These are phyloP conservation scores for Syndactyla subalaris DNA, from an alignment of 2,797 vertebrate genomes.

Conservation along the genomic window DNA sequence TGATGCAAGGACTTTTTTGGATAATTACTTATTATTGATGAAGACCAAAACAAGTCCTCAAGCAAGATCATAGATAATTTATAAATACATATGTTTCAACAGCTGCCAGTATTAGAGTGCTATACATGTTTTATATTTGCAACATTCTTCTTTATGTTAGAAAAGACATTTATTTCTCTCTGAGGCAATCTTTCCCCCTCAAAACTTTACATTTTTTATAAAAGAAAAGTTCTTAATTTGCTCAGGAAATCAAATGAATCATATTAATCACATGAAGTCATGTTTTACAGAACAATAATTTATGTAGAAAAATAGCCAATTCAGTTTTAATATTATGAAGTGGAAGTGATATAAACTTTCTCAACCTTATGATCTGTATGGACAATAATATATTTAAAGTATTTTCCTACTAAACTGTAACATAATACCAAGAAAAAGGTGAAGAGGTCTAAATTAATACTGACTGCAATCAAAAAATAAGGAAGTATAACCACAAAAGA, in stretches of 20 bases:
- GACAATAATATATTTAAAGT: not conserved
- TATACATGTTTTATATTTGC: not conserved
- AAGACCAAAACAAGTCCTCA: conserved; percentile 60
- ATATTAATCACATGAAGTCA: not conserved
- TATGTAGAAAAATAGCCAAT: not conserved
- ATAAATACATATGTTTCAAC: conserved; percentile 22
- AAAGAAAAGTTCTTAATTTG: not conserved
- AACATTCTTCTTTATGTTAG: not conserved
- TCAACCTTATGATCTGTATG: not conserved
- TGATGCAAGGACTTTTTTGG: conserved; percentile 15
- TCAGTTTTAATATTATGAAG: not conserved
- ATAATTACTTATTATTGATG: conserved; percentile 65
- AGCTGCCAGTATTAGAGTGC: conserved; percentile 19
- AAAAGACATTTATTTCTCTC: not conserved
- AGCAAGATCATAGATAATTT: conserved; percentile 59
- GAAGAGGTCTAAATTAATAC: not conserved
- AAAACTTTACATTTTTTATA: not conserved
- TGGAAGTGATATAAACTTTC: not conserved
- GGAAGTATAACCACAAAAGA: not conserved
- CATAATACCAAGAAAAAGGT: not conserved
- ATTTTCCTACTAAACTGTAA: not conserved
- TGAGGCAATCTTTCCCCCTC: not conserved
- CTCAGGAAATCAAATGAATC: not conserved
- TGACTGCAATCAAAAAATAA: not conserved
- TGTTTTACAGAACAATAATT: not conserved